Conservation (phyloP, 2,888 invertebrate genomes). For the Metalampra italica region DNA sequence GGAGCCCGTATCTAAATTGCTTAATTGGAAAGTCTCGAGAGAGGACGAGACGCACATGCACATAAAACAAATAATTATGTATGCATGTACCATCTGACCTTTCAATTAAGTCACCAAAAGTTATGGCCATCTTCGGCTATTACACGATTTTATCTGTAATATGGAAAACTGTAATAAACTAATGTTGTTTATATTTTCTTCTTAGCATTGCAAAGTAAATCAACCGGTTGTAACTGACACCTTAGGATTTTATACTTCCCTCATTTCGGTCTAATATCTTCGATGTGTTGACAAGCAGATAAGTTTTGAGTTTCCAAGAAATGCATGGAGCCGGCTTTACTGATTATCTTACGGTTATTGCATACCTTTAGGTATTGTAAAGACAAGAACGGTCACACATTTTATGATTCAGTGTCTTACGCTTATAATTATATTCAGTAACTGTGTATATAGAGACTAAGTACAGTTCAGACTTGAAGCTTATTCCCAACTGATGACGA, state of each 20-base stretch:
- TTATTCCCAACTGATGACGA: too few species aligned
- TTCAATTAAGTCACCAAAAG: slow-evolving; percentile 51
- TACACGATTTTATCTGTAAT: slow-evolving; percentile 51
- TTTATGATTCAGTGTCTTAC: not conserved
- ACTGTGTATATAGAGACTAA: too few species aligned
- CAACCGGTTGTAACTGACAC: slow-evolving; percentile 43
- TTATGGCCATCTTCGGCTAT: slow-evolving; percentile 37
- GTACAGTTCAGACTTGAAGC: too few species aligned
- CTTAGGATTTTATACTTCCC: slow-evolving; percentile 30
- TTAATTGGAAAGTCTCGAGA: slow-evolving; percentile 73
- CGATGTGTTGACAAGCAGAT: slow-evolving; percentile 29
- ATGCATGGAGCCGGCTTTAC: not conserved
- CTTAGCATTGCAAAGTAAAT: slow-evolving; percentile 42
- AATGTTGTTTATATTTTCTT: slow-evolving; percentile 44
- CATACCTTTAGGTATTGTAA: not conserved
- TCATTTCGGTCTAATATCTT: slow-evolving; percentile 34
- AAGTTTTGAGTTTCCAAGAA: slow-evolving; percentile 20
- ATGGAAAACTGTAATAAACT: slow-evolving; percentile 46
- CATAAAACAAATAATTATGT: slow-evolving; percentile 48
- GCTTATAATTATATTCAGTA: too few species aligned
- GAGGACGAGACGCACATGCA: slow-evolving; percentile 38
- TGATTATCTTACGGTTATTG: not conserved
- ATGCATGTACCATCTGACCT: slow-evolving; percentile 52
- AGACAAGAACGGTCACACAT: not conserved
- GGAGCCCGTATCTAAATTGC: slow-evolving; percentile 72